Evolutionary conservation across 2,797 vertebrate genomes (phyloP).

Genomic region (Pseudomugil tenellus): DNA sequence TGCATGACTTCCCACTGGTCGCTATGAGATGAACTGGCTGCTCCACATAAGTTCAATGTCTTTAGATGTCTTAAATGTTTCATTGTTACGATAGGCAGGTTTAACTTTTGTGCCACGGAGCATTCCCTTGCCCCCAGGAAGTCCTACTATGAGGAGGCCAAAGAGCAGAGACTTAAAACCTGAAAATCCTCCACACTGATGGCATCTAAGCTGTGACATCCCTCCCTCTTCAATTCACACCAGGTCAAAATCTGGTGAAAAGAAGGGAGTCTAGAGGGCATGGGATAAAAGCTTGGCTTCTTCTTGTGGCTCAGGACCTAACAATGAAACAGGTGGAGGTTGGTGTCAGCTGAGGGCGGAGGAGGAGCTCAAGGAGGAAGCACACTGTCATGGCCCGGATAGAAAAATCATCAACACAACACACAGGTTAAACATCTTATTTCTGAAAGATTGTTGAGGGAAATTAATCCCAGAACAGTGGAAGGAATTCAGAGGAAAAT

Average conservation of each 20-base stretch:
- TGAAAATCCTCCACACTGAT: constrained; percentile 74
- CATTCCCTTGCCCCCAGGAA: constrained; percentile 69
- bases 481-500: no score
- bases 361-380: constrained; percentile 27
- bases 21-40: constrained; percentile 58
- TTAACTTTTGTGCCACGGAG: constrained; percentile 65
- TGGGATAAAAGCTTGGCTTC: constrained; percentile 73
- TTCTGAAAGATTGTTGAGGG: background rate
- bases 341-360: constrained; percentile 42
- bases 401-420: background rate
- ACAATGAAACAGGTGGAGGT: constrained; percentile 74
- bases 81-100: constrained; percentile 68
- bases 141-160: constrained; percentile 74
- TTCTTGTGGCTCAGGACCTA: constrained; percentile 55
- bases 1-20: constrained; percentile 74
- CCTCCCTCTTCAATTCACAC: constrained; percentile 66
- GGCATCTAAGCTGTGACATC: constrained; percentile 75
- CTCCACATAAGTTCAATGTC: constrained; percentile 80
- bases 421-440: background rate
- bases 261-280: constrained; percentile 58
- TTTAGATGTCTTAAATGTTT: constrained; percentile 60
- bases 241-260: constrained; percentile 71
- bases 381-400: constrained; percentile 3
- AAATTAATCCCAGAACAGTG: background rate
- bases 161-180: constrained; percentile 78